Evolutionary conservation across 53 echinoderm and acorn worm species (phyloP), one percentile per base, ranked within the genome.

Genomic region (Pentamera pediparva): DNA sequence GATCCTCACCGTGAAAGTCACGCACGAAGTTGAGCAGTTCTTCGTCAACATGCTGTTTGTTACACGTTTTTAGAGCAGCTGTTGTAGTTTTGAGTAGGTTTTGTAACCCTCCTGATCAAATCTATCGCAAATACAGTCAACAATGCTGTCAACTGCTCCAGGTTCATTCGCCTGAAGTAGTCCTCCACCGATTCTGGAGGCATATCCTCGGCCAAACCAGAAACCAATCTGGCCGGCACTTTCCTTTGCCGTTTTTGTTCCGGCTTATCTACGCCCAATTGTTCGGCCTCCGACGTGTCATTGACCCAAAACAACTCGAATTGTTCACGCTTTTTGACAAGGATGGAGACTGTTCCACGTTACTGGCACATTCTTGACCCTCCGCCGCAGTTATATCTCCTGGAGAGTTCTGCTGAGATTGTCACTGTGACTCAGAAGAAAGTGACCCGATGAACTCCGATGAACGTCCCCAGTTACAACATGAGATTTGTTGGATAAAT

Each of bases 341-440:
- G 61, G 13, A 35, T 59, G 20, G 29, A 8, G 18, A 76, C 76
- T 24, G 76, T 76, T 39, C n/a, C n/a, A n/a, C n/a, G n/a, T 15
- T 61, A 34, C 36, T 37, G 35, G 61, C 76, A 39, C 60, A 43
- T 27, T 62, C 61, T 38, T 76, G 76, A 6, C 61, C 76, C 45
- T 76, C 76, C 38, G 39, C 62, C 57, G 76, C 76, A 61, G 76
- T 60, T 32, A 76, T 59, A 59, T 38, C 40, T 53, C 50, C 35
- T 71, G 71, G 15, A 71, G 51, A 71, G 71, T 71, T 50, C 45
- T 71, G 71, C 71, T 71, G 18, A 71, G 61, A 61, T 61, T 61
- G 61, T 61, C 61, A 34, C 31, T 61, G 61, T 61, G 61, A 26
- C 34, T 76, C 41, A 57, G 76, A 32, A n/a, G n/a, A n/a, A n/a